Base-by-base conservation (phyloP, 1,140 invertebrate genomes). In the Anastrepha ludens region DNA sequence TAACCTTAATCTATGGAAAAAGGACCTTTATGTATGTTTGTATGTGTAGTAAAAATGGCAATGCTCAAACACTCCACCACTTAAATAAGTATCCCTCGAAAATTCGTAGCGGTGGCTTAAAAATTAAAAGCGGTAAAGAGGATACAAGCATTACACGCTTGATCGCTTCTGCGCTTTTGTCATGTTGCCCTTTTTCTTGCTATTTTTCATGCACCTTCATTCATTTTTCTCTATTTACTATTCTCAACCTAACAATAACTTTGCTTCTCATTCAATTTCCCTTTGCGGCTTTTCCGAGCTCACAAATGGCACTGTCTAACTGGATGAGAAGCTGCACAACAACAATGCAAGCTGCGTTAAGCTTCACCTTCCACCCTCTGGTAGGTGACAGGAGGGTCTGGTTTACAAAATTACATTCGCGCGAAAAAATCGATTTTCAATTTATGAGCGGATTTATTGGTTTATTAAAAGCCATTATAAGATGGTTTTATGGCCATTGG, bases 391-490 rank as follows among this genome's bases (percentile, higher is more conserved):
- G 50, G 15, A 5, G 44, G 39, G 39, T 17, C 15, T 44, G 15
- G 41, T 17, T 44, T 44, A 44, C 17, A 41, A 44, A 47, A 74
- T 41, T 15, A 47, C 67, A 47, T 7, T 74, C 15, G 11, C 41
- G 67, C 3, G 13, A 74, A 74, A 74, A 65, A 47, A 47, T 44
- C 67, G 67, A 44, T 74, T 74, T 74, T 4, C 67, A 74, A 81
- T 81, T 81, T 81, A 58, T 81, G 47, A 55, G 44, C 47, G 29
- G 50, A 81, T 81, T 81, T 81, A 55, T 81, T 44, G 74, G 74
- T 81, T 55, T 81, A 81, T 81, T 81, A 55, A 81, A 55, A 55
- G 47, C 74, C 50, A 81, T 29, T 81, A 47, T 81, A 81, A n/a
- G 39, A n/a, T 17, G n/a, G 55, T 81, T 81, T 50, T 55, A 81